A percentile compares a stretch with the other conserved stretches of the same genome.
Conservation (phyloP, 35 echinoderm and acorn worm genomes). For the Ophioderma brevispina region DNA sequence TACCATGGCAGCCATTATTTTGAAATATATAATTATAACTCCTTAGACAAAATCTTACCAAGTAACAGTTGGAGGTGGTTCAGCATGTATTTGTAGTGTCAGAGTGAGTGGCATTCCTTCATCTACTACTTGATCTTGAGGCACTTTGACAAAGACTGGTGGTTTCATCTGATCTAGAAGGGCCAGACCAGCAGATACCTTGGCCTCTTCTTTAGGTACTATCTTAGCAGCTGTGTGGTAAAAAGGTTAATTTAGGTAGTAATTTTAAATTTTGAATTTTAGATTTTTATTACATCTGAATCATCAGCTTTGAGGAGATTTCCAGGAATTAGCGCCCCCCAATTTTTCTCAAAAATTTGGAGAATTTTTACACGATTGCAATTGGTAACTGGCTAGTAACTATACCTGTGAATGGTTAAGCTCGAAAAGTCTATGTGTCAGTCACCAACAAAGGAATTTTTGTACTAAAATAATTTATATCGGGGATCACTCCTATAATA, state of each 20-base stretch:
- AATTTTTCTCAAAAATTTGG: too few relatives aligned
- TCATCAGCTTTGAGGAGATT: not conserved
- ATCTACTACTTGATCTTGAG: conserved; percentile 20
- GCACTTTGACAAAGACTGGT: conserved; percentile 28
- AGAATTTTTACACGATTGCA: too few relatives aligned
- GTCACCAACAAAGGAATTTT: too few relatives aligned
- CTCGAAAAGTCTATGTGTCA: too few relatives aligned
- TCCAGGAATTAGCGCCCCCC: not conserved
- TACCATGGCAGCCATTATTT: too few relatives aligned
- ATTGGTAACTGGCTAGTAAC: too few relatives aligned
- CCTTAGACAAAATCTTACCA: conserved; percentile 76
- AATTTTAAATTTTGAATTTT: not conserved
- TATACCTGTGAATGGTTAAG: too few relatives aligned
- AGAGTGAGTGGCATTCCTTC: conserved; percentile 73
- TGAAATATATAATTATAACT: too few relatives aligned
- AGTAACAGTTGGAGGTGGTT: conserved; percentile 68
- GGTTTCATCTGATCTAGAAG: conserved; percentile 13
- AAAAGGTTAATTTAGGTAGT: not conserved
- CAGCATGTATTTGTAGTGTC: conserved; percentile 57
- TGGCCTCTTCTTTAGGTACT: conserved; percentile 1
- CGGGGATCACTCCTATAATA: not conserved
- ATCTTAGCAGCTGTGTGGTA: not conserved
- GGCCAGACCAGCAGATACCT: not conserved
- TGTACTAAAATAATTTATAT: too few relatives aligned
- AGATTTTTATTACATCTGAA: not conserved